Base-by-base conservation (phyloP, 2,113 vertebrate species). In the Sylvia atricapilla region DNA sequence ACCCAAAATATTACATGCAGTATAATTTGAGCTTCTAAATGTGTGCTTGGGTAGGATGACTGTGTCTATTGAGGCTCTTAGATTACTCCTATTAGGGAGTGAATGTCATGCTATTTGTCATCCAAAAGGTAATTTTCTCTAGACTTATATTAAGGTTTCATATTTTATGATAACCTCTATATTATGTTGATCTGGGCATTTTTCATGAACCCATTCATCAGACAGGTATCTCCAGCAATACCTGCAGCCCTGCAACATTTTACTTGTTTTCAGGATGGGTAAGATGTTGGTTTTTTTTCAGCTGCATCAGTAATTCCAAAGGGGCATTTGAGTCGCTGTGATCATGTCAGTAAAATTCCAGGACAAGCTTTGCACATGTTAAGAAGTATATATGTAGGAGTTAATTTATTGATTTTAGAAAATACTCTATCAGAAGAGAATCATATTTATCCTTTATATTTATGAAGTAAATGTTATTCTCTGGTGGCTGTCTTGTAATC, bases 21-120 rank as follows among this genome's bases (percentile, higher is more conserved):
- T 76, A 91, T 87, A 96, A 87, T 85, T 77, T 50, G 46, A 95
- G 63, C 21, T 83, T 83, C 74, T 95, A 81, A 91, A 69, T 85
- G n/a, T 69, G 50, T 82, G 19, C 59, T 80, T 93, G 50, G 69
- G 39, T 44, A 93, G 58, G 37, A 94, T 90, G 79, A 43, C 78
- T 93, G 27, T 79, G 74, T 69, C 92, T 92, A 55, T 70, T 89
- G 92, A 95, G 94, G 93, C 92, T 84, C 81, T 70, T 96, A 95
- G 92, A 94, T 95, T 94, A 95, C 37, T 82, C 75, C 77, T 95
- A 85, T 85, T 95, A 95, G 46, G 62, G 50, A 50, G 22, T 87
- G 78, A 91, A 92, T 87, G 91, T 96, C 93, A 89, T 67, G 24
- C 70, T 91, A 89, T 95, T 94, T 93, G 78, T 96, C 91, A 92